Evolutionary conservation across 2,113 vertebrate genomes (phyloP).

Genomic region (Chaetodon trifascialis): DNA sequence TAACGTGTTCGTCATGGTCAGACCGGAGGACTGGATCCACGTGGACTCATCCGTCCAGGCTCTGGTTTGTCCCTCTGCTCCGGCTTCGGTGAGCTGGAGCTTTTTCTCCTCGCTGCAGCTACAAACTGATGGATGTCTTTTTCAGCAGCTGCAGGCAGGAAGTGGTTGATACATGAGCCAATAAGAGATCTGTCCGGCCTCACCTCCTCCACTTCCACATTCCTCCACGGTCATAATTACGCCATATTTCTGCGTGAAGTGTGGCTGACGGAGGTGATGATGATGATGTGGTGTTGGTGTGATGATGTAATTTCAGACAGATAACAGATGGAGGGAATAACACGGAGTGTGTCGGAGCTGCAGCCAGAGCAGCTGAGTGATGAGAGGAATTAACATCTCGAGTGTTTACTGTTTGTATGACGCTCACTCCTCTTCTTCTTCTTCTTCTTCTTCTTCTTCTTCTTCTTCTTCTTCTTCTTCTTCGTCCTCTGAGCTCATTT

Average conservation of each 20-base stretch:
- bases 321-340: slow-evolving; percentile 51
- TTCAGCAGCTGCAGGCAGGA: background rate
- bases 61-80: too few species aligned
- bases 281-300: background rate
- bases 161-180: background rate
- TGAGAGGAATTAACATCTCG: slow-evolving; percentile 31
- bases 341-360: background rate
- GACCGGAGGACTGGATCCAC: too few species aligned
- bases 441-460: too few species aligned
- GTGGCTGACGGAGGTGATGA: slow-evolving; percentile 2
- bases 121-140: background rate
- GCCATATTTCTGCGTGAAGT: slow-evolving; percentile 58
- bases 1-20: too few species aligned
- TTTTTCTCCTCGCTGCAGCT: background rate
- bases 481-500: too few species aligned
- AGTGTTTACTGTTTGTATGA: slow-evolving; percentile 1
- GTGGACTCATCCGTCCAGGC: too few species aligned
- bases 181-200: background rate
- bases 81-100: background rate
- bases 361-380: slow-evolving; percentile 33
- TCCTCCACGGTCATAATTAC: slow-evolving; percentile 42
- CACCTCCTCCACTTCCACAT: background rate
- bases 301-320: slow-evolving; percentile 26
- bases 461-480: too few species aligned
- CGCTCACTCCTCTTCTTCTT: background rate